Conservation (phyloP, 2,113 vertebrate species). For the Gasterosteus nipponicus region DNA sequence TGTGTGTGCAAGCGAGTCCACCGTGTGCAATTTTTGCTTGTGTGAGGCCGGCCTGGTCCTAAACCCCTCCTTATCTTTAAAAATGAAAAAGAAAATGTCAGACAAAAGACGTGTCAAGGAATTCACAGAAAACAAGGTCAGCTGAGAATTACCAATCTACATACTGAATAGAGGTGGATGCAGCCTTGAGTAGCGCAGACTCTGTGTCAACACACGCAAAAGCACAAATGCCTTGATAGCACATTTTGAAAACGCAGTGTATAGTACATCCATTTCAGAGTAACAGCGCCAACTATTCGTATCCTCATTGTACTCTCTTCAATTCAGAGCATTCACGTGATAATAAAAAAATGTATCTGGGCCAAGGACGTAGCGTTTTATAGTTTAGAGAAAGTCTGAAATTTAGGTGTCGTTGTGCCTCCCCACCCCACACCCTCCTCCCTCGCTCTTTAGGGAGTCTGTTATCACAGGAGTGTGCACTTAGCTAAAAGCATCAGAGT, state of each 20-base stretch:
- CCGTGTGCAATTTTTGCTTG: constrained; percentile 10
- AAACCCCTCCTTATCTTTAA: constrained; percentile 54
- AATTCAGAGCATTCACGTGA: constrained; percentile 60
- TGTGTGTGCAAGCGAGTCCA: constrained; percentile 9
- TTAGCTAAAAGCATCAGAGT: constrained; percentile 80
- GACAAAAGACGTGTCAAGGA: constrained; percentile 90
- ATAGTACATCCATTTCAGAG: constrained; percentile 33
- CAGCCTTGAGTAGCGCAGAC: constrained; percentile 31
- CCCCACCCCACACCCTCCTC: not conserved
- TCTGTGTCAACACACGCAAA: constrained; percentile 19
- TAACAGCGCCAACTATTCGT: constrained; percentile 52
- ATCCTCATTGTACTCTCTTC: constrained; percentile 62
- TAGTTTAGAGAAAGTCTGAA: constrained; percentile 74
- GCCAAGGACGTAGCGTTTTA: constrained; percentile 74
- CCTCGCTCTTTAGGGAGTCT: constrained; percentile 68
- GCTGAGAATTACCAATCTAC: constrained; percentile 77
- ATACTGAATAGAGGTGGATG: constrained; percentile 64
- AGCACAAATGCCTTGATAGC: constrained; percentile 20
- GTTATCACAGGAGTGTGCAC: constrained; percentile 75
- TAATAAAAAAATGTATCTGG: constrained; percentile 67
- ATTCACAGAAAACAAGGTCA: constrained; percentile 86
- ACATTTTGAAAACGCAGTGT: constrained; percentile 34
- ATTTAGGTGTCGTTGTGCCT: constrained; percentile 71
- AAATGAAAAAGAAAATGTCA: constrained; percentile 93
- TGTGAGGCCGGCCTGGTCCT: not conserved